Evolutionary conservation across 2,888 invertebrate genomes (phyloP).

Genomic region (Bembecia ichneumoniformis): DNA sequence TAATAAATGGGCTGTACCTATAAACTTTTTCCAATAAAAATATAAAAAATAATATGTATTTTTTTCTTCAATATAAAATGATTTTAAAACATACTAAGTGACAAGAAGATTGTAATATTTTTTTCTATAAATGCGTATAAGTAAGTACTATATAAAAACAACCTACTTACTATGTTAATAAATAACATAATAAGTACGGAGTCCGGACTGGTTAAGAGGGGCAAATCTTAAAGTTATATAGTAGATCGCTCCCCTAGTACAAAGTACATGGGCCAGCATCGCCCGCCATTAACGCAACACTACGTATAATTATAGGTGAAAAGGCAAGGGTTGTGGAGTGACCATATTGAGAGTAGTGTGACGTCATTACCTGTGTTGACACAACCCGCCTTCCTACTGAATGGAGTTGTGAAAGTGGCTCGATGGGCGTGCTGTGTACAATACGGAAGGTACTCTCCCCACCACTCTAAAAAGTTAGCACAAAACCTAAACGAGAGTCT

Average conservation of each 20-base stretch:
- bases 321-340: constrained; percentile 48
- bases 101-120: no score
- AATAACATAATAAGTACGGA: no score
- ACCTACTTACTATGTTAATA: no score
- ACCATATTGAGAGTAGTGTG: constrained; percentile 56
- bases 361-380: constrained; percentile 67
- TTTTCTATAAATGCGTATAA: no score
- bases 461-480: not conserved
- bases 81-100: no score
- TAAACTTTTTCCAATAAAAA: no score
- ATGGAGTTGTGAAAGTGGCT: constrained; percentile 35
- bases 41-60: no score
- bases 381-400: constrained; percentile 57
- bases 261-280: constrained; percentile 6
- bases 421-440: constrained; percentile 41
- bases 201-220: no score
- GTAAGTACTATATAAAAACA: no score
- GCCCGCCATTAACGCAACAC: constrained; percentile 14
- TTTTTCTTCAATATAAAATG: no score
- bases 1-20: no score
- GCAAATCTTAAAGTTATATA: no score
- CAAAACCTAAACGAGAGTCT: not conserved
- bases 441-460: constrained; percentile 11
- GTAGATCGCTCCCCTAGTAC: not conserved
- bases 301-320: constrained; percentile 45